These are phyloP conservation scores for Malurus elegans DNA, from an alignment of 2,113 vertebrate genomes.

Conservation along the genomic window DNA sequence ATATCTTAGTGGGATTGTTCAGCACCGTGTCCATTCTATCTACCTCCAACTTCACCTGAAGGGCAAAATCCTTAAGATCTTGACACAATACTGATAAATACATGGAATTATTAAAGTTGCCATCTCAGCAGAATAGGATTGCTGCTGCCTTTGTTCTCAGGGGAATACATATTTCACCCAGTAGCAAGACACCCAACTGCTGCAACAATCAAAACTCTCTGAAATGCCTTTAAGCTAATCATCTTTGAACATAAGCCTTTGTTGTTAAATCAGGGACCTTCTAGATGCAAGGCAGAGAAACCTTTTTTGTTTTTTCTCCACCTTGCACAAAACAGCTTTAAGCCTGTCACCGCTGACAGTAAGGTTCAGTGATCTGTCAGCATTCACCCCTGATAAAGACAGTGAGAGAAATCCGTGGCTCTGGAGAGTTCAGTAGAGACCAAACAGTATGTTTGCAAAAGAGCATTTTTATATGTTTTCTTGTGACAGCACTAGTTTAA, in stretches of 20 bases:
- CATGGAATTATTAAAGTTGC: constrained; percentile 81
- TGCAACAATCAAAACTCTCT: constrained; percentile 74
- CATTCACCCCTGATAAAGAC: constrained; percentile 91
- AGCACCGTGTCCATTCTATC: constrained; percentile 64
- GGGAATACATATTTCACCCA: constrained; percentile 79
- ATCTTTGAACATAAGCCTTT: constrained; percentile 79
- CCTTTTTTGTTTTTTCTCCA: constrained; percentile 67
- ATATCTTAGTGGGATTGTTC: constrained; percentile 66
- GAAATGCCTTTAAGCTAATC: constrained; percentile 80
- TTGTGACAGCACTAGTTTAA: constrained; percentile 89
- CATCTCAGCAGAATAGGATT: constrained; percentile 74
- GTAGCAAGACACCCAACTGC: constrained; percentile 74
- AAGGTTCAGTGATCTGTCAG: constrained; percentile 94
- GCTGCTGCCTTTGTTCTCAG: constrained; percentile 75
- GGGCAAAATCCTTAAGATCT: constrained; percentile 76
- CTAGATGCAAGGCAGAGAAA: constrained; percentile 70
- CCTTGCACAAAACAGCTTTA: constrained; percentile 80
- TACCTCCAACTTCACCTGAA: constrained; percentile 74
- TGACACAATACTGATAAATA: constrained; percentile 81
- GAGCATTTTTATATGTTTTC: constrained; percentile 88
- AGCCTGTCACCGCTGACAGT: constrained; percentile 84
- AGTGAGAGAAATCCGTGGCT: constrained; percentile 81
- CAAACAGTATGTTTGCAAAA: constrained; percentile 84
- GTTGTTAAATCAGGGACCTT: constrained; percentile 75
- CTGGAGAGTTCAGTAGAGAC: constrained; percentile 82